Conservation (phyloP, 1,140 invertebrate genomes). For the Pogonomyrmex californicus region DNA sequence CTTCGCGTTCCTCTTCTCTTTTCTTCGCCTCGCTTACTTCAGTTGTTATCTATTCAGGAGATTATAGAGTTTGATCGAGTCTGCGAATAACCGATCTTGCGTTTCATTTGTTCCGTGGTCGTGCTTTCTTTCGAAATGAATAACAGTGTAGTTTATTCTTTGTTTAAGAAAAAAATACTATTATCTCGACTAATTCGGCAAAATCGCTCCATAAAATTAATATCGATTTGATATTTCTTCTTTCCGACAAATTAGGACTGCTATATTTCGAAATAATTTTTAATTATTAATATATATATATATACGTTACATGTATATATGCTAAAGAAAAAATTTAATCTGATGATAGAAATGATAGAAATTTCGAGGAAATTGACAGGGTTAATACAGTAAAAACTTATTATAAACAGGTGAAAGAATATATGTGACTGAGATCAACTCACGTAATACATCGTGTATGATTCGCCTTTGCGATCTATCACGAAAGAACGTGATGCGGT, state of each 20-base stretch:
- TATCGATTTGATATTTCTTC: background rate
- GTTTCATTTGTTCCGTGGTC: constrained; percentile 57
- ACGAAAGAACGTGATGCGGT: constrained; percentile 46
- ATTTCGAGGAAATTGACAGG: background rate
- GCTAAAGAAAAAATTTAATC: background rate
- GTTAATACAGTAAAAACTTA: constrained; percentile 8
- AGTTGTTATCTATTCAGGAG: constrained; percentile 74
- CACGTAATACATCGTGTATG: constrained; percentile 30
- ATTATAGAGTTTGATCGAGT: constrained; percentile 68
- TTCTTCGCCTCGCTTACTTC: constrained; percentile 47
- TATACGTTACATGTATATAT: background rate
- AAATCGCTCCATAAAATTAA: background rate
- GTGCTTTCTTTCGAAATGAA: constrained; percentile 50
- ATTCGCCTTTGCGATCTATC: constrained; percentile 59
- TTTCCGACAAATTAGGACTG: background rate
- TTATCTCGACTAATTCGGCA: background rate
- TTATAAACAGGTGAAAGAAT: constrained; percentile 34
- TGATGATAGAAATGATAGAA: background rate
- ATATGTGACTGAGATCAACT: constrained; percentile 1
- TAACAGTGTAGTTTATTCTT: background rate
- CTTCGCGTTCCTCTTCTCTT: constrained; percentile 26
- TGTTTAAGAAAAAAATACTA: constrained; percentile 19
- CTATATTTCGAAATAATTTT: constrained; percentile 4
- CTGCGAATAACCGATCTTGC: constrained; percentile 65
- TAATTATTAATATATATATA: background rate